Evolutionary conservation across 2,797 vertebrate species (phyloP).

Genomic region (Danio albolineatus): DNA sequence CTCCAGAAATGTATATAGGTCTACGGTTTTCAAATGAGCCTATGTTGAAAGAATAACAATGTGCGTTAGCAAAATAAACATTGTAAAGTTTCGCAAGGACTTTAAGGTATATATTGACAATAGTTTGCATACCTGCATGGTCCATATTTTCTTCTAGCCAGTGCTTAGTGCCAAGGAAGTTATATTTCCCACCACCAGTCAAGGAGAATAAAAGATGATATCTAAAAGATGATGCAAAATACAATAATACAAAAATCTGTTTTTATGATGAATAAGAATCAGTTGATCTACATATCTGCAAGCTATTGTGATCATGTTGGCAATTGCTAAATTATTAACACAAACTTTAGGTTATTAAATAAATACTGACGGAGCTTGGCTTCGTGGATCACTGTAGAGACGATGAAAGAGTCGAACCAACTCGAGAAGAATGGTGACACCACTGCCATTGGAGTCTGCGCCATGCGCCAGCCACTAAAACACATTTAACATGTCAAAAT

Average conservation of each 20-base stretch:
- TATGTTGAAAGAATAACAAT: too few relatives aligned
- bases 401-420: constrained; percentile 80
- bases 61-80: too few relatives aligned
- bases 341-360: not conserved
- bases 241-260: not conserved
- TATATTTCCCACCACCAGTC: constrained; percentile 84
- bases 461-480: constrained; percentile 82
- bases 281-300: not conserved
- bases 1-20: too few relatives aligned
- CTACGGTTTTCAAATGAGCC: too few relatives aligned
- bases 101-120: not conserved
- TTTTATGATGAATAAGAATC: not conserved
- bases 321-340: not conserved
- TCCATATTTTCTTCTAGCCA: constrained; percentile 86
- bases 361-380: constrained; percentile 76
- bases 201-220: constrained; percentile 83
- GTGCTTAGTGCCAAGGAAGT: constrained; percentile 84
- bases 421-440: constrained; percentile 80
- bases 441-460: constrained; percentile 85
- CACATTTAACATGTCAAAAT: not conserved
- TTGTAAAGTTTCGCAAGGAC: too few relatives aligned
- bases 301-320: not conserved
- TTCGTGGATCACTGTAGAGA: constrained; percentile 76
- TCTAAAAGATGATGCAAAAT: constrained; percentile 61
- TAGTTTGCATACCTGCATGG: constrained; percentile 75